Conservation (phyloP, 1,140 invertebrate species). For the Acromyrmex echinatior region DNA sequence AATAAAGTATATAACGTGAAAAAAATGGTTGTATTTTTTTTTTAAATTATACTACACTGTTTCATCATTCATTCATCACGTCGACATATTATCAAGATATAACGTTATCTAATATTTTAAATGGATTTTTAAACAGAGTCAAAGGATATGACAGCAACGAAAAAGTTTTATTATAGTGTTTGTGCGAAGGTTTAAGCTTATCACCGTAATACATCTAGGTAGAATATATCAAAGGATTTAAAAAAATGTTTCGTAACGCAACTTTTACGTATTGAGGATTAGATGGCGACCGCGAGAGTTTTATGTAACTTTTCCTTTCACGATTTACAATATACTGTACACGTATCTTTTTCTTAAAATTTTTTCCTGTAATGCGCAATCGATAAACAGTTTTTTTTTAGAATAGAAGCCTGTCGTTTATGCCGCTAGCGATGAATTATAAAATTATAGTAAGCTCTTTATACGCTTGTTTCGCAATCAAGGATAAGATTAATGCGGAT, state of each 20-base stretch:
- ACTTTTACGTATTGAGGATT: slow-evolving; percentile 40
- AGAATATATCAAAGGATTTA: slow-evolving; percentile 35
- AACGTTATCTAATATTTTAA: slow-evolving; percentile 13
- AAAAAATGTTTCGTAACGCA: slow-evolving; percentile 15
- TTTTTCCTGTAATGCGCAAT: slow-evolving; percentile 12
- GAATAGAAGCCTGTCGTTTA: not conserved
- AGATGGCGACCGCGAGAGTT: slow-evolving; percentile 32
- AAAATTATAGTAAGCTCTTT: not conserved
- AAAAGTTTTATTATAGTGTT: not conserved
- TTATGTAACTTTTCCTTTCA: slow-evolving; percentile 46
- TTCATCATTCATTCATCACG: not conserved
- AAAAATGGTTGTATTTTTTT: not conserved
- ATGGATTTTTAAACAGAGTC: not conserved
- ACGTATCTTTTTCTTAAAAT: slow-evolving; percentile 16
- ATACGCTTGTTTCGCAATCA: slow-evolving; percentile 14
- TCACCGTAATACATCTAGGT: not conserved
- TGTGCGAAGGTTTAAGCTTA: slow-evolving; percentile 1
- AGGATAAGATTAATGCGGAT: slow-evolving; percentile 27
- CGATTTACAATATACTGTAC: slow-evolving; percentile 24
- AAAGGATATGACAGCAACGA: not conserved
- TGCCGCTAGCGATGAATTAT: slow-evolving; percentile 18
- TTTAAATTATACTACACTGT: not conserved
- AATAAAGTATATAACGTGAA: not conserved
- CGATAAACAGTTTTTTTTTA: slow-evolving; percentile 47
- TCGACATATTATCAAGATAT: not conserved